Evolutionary conservation across 2,888 invertebrate genomes (phyloP), one percentile per base, ranked within the genome.

Genomic region (Habroteleia sp.): DNA sequence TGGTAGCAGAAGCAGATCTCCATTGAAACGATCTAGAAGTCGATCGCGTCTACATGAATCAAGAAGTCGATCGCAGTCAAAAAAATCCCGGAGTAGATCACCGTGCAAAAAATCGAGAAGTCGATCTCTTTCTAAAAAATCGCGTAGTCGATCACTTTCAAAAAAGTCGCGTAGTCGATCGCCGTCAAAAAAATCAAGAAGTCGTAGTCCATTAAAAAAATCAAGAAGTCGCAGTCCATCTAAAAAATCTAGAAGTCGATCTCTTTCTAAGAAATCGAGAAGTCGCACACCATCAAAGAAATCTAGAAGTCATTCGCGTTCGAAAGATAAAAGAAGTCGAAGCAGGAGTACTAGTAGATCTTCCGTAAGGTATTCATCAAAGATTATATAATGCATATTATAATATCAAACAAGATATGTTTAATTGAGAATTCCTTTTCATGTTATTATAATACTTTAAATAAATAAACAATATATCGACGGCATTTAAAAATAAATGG

Each of bases 301-400:
- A 50, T 82, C 82, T 0, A 76, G 79, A 6, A 83, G 81, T 31
- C 71, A 66, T 2, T 83, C 83, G 33, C 75, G 86, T 20, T 87
- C 87, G 0, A 81, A 84, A 20, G 83, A 83, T 0, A 85, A 87
- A 41, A 82, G 84, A 14, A 78, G 82, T 56, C 78, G 78, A 2
- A 84, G 81, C 44, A 76, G 81, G 13, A 85, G 84, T 62, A 87
- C 83, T 48, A 86, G 86, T n/a, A 79, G 83, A 58, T 85, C 87
- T 68, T 85, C 86, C 14, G 71, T 76, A 31, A 87, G 87, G 87
- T 87, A 74, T n/a, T 56, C 39, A 1, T 11, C 11, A 17, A 37
- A 17, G n/a, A 3, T 3, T 5, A 10, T 41, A 23, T 3, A n/a
- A 23, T n/a, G n/a, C n/a, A n/a, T n/a, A n/a, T n/a, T n/a, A n/a